Conservation (phyloP, 2,797 vertebrate genomes). For the Labeo calbasu region DNA sequence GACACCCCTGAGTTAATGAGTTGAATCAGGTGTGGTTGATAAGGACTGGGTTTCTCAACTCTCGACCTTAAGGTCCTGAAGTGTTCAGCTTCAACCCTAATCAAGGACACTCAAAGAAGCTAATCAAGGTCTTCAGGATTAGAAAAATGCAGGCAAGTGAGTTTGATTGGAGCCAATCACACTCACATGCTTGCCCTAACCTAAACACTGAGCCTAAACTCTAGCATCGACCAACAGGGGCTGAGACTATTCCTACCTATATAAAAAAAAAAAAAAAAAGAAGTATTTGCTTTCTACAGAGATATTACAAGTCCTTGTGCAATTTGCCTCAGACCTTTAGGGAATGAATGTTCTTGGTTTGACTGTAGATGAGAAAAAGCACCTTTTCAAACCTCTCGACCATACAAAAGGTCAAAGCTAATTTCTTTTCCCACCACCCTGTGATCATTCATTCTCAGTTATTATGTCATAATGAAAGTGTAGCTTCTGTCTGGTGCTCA, state of each 20-base stretch:
- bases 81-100: background rate
- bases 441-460: slow-evolving; percentile 33
- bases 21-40: background rate
- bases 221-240: background rate
- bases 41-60: background rate
- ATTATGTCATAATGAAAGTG: slow-evolving; percentile 26
- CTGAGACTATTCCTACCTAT: background rate
- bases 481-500: slow-evolving; percentile 36
- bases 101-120: background rate
- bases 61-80: background rate
- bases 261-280: background rate
- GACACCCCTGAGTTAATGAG: background rate
- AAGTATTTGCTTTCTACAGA: background rate
- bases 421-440: slow-evolving; percentile 7
- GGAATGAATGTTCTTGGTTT: background rate
- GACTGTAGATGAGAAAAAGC: slow-evolving; percentile 7
- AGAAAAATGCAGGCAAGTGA: background rate
- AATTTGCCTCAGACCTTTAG: background rate
- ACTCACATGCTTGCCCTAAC: too few species aligned
- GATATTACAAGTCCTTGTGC: background rate
- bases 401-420: slow-evolving; percentile 27
- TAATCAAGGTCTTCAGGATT: background rate
- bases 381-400: background rate
- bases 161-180: background rate
- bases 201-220: background rate